Conservation (phyloP, 2,888 invertebrate genomes). For the Acanthoscelides obtectus region DNA sequence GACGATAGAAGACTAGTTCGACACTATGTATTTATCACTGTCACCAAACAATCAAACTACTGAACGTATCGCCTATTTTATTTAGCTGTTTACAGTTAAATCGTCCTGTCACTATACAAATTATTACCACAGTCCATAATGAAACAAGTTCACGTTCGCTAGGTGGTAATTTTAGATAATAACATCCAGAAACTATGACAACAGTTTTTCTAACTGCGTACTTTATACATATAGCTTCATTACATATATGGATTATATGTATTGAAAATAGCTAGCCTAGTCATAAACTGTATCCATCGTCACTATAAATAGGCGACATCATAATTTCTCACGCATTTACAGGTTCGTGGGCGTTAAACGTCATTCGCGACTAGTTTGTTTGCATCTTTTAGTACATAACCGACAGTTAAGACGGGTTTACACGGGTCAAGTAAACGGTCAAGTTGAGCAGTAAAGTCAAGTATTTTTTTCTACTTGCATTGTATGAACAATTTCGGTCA, state of each 20-base stretch:
- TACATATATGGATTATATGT: background rate
- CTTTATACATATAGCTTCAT: background rate
- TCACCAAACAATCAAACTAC: too few relatives aligned
- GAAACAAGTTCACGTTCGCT: background rate
- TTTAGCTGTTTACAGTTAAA: too few relatives aligned
- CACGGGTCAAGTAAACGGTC: too few relatives aligned
- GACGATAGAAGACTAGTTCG: too few relatives aligned
- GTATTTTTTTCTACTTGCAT: too few relatives aligned
- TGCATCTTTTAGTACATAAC: background rate
- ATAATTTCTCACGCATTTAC: background rate
- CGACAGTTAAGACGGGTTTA: too few relatives aligned
- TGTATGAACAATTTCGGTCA: too few relatives aligned
- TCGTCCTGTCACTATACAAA: too few relatives aligned
- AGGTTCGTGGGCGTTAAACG: background rate
- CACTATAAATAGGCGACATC: background rate
- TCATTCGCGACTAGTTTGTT: background rate
- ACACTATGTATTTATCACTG: too few relatives aligned
- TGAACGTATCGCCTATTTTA: too few relatives aligned
- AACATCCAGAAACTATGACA: background rate
- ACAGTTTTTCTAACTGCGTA: background rate
- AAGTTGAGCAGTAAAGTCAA: too few relatives aligned
- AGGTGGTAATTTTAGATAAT: background rate
- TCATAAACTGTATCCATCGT: background rate
- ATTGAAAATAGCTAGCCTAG: background rate
- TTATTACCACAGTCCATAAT: too few relatives aligned